These are phyloP conservation scores for Drosophila mayri DNA, from an alignment of 1,140 invertebrate species.

Conservation along the genomic window DNA sequence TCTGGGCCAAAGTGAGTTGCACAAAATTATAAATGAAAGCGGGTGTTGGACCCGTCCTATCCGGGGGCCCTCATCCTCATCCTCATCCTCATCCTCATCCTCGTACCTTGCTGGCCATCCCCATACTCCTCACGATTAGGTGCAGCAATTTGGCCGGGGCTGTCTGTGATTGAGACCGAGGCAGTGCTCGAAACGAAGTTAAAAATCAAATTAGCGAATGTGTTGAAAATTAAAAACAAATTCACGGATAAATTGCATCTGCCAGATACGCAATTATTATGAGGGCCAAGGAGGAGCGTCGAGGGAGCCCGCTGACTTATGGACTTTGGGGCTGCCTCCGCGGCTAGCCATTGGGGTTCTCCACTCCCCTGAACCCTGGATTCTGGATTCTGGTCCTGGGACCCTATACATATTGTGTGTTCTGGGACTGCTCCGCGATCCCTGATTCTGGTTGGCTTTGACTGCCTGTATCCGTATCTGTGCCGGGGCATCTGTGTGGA, in stretches of 20 bases:
- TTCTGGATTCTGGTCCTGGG: conserved; percentile 14
- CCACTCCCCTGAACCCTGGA: conserved; percentile 8
- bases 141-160: conserved; percentile 75
- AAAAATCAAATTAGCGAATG: conserved; percentile 85
- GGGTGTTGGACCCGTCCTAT: conserved; percentile 69
- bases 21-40: conserved; percentile 78
- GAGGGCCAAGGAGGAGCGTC: conserved; percentile 42
- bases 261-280: conserved; percentile 85
- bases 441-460: conserved; percentile 15
- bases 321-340: conserved; percentile 47
- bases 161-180: conserved; percentile 82
- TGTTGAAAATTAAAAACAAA: conserved; percentile 85
- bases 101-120: conserved; percentile 20
- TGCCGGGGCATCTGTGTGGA: conserved; percentile 18
- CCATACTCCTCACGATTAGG: conserved; percentile 71
- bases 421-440: conserved; percentile 34
- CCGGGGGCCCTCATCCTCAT: conserved; percentile 40
- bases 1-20: conserved; percentile 72
- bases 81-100: conserved; percentile 1
- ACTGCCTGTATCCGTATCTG: conserved; percentile 12
- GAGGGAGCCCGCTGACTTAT: conserved; percentile 61
- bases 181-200: conserved; percentile 82
- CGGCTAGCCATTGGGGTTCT: conserved; percentile 17
- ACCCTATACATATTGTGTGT: conserved; percentile 26
- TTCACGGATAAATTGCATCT: conserved; percentile 85